These are phyloP conservation scores for Parnassius orleans DNA, from an alignment of 2,888 invertebrate genomes.

Conservation along the genomic window DNA sequence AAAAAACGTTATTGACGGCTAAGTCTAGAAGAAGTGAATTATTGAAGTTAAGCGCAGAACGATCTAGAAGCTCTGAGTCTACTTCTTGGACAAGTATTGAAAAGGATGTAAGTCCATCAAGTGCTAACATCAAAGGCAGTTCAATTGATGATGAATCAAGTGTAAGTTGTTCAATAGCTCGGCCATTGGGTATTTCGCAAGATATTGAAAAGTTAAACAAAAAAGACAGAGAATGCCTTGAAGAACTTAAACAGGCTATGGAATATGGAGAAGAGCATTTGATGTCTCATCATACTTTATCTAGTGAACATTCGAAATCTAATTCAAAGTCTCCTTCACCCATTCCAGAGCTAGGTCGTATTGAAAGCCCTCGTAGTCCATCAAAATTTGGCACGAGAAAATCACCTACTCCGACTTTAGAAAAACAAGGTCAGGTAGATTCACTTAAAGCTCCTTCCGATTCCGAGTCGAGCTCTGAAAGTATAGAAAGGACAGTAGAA, in stretches of 20 bases:
- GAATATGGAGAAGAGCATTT: conserved; percentile 78
- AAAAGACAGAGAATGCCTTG: conserved; percentile 82
- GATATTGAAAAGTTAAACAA: conserved; percentile 85
- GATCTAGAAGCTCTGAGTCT: conserved; percentile 89
- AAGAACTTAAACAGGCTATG: conserved; percentile 81
- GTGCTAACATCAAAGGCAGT: conserved; percentile 83
- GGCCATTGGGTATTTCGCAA: conserved; percentile 89
- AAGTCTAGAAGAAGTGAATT: conserved; percentile 78
- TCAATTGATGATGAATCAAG: conserved; percentile 87
- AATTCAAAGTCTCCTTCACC: conserved; percentile 71
- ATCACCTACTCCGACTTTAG: conserved; percentile 82
- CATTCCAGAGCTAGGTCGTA: conserved; percentile 62
- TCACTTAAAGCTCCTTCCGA: conserved; percentile 80
- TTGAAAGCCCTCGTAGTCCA: conserved; percentile 71
- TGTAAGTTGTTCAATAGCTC: conserved; percentile 89
- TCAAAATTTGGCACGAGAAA: conserved; percentile 65
- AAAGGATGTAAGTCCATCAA: conserved; percentile 84
- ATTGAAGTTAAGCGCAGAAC: conserved; percentile 85
- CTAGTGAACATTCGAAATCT: conserved; percentile 73
- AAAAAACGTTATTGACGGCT: conserved; percentile 64
- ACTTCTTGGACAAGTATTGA: conserved; percentile 91
- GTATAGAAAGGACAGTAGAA: conserved; percentile 74
- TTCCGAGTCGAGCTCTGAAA: conserved; percentile 81
- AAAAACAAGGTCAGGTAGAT: conserved; percentile 82
- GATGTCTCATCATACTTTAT: conserved; percentile 64